phyloP scores from a whole-genome alignment of 1,140 invertebrate species.

The Drosophila watanabei region DNA sequence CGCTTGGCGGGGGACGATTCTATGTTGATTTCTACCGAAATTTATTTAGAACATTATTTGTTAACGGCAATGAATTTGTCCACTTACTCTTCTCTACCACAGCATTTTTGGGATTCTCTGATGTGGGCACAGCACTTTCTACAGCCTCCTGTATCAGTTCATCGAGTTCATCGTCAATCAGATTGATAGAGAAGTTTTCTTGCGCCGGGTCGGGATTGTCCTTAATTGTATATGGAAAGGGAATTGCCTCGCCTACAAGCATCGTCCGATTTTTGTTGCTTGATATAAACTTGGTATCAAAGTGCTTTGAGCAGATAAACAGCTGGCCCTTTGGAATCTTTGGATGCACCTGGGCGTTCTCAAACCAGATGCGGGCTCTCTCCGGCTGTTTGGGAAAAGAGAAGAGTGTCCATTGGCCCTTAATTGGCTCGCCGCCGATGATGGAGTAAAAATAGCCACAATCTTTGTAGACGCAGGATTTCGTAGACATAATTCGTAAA shows the following conservation, averaged over 20 bases:
- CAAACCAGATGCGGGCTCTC: conserved; percentile 57
- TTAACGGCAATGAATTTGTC: too few relatives aligned
- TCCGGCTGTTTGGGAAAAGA: conserved; percentile 65
- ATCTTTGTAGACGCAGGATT: conserved; percentile 67
- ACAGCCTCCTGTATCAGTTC: background rate
- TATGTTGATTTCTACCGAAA: conserved; percentile 35
- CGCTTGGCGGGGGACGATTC: conserved; percentile 34
- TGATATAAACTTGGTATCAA: conserved; percentile 65
- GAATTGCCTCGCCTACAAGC: conserved; percentile 67
- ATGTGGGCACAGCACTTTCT: conserved; percentile 30
- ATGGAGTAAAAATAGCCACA: conserved; percentile 57
- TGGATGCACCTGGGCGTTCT: conserved; percentile 50
- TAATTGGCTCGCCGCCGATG: conserved; percentile 4
- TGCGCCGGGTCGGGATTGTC: conserved; percentile 3
- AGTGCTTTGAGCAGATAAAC: conserved; percentile 75
- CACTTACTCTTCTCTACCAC: background rate
- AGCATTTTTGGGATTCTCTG: background rate
- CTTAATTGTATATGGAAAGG: conserved; percentile 38
- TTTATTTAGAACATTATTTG: background rate
- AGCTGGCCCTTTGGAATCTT: conserved; percentile 46
- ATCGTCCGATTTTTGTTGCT: conserved; percentile 48
- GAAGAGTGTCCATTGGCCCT: conserved; percentile 53
- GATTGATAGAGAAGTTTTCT: conserved; percentile 36
- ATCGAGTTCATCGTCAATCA: conserved; percentile 35
- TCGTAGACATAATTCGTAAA: conserved; percentile 40